Conservation (phyloP, 2,888 invertebrate genomes). For the Tipula lateralis region DNA sequence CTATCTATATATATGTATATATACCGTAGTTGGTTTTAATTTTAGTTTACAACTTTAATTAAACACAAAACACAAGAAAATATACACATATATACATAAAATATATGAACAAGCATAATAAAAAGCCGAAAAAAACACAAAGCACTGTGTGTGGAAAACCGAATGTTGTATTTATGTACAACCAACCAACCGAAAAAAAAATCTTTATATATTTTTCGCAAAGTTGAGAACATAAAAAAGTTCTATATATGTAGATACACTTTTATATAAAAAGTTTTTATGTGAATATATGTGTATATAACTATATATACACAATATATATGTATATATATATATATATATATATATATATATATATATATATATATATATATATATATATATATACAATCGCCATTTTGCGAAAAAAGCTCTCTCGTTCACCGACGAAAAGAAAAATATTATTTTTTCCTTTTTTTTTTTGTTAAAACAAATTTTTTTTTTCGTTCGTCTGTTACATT, state of each 20-base stretch:
- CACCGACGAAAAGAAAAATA: not conserved
- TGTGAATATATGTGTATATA: not conserved
- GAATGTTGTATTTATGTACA: conserved; percentile 11
- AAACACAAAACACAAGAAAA: conserved; percentile 12
- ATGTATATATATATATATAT: not conserved
- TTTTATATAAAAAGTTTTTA: not conserved
- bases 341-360: too few relatives aligned
- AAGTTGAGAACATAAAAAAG: not conserved
- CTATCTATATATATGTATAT: not conserved
- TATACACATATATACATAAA: not conserved
- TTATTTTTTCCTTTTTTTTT: not conserved
- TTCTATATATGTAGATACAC: not conserved
- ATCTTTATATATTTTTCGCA: conserved; percentile 8
- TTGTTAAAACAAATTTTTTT: too few relatives aligned
- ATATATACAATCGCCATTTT: not conserved
- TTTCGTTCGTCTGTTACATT: not conserved
- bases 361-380: not conserved
- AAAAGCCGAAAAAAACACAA: conserved; percentile 2
- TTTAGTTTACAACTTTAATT: conserved; percentile 1
- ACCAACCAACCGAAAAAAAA: not conserved
- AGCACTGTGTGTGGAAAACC: conserved; percentile 6
- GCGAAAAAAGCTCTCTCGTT: conserved; percentile 11
- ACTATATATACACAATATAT: not conserved
- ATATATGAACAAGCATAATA: not conserved
- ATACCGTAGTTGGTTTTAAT: not conserved